phyloP scores from a whole-genome alignment of 2,888 invertebrate species.

The Aspidiotus rigidus region DNA sequence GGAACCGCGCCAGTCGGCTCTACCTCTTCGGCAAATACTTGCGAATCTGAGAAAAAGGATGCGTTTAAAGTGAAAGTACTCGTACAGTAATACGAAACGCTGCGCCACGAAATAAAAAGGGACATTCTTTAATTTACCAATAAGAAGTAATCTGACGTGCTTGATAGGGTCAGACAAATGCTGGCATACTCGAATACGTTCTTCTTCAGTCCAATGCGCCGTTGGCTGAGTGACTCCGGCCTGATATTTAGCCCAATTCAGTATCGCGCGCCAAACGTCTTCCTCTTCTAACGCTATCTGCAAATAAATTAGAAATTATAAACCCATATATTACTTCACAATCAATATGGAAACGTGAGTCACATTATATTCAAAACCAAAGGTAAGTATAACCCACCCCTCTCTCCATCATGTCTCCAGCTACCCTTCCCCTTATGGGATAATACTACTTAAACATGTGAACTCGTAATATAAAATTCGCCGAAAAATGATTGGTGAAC shows the following conservation, averaged over 20 bases:
- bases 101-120: neutral
- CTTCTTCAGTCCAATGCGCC: slow-evolving; percentile 87
- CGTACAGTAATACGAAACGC: neutral
- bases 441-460: too few relatives aligned
- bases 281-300: slow-evolving; percentile 83
- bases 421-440: too few relatives aligned
- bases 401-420: too few relatives aligned
- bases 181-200: slow-evolving; percentile 74
- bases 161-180: slow-evolving; percentile 82
- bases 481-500: too few relatives aligned
- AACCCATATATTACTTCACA: too few relatives aligned
- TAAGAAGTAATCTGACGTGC: slow-evolving; percentile 76
- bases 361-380: too few relatives aligned
- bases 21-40: slow-evolving; percentile 90
- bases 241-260: slow-evolving; percentile 86
- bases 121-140: slow-evolving; percentile 47
- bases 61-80: neutral
- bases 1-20: slow-evolving; percentile 92
- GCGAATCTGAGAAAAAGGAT: slow-evolving; percentile 56
- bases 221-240: slow-evolving; percentile 86
- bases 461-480: too few relatives aligned
- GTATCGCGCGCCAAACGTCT: slow-evolving; percentile 83
- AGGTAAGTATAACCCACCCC: too few relatives aligned
- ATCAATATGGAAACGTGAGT: too few relatives aligned
- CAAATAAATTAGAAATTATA: neutral